Percentiles rank a stretch among this genome's conserved stretches.
These are phyloP conservation scores for Octomys mimax DNA, from an alignment of 2,797 vertebrate genomes.

Conservation along the genomic window DNA sequence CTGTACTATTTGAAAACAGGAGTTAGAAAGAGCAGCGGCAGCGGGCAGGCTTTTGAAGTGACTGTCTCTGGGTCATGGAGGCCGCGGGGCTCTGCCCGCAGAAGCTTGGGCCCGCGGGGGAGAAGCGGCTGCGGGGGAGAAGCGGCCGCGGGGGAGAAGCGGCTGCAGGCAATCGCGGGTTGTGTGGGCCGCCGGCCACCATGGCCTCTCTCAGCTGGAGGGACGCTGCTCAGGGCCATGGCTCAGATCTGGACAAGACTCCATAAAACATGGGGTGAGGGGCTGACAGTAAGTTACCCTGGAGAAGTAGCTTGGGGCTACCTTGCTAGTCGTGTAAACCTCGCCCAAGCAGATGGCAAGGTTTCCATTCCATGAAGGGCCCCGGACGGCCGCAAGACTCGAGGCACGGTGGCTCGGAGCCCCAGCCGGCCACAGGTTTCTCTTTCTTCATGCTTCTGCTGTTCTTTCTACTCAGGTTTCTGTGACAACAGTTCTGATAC, in stretches of 20 bases:
- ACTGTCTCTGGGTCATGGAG: no score
- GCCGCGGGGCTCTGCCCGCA: not conserved
- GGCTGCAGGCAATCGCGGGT: not conserved
- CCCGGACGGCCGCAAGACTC: not conserved
- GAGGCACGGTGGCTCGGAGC: not conserved
- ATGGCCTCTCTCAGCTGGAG: not conserved
- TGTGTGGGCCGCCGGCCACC: not conserved
- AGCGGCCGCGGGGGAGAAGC: not conserved
- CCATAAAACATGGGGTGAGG: not conserved
- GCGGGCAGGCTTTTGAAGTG: not conserved
- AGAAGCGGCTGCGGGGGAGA: not conserved
- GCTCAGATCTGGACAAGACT: not conserved
- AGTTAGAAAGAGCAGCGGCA: not conserved
- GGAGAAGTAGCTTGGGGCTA: not conserved
- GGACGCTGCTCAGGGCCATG: not conserved
- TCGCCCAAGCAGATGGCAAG: not conserved
- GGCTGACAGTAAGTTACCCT: not conserved
- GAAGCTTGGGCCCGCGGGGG: not conserved
- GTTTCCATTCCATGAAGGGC: not conserved
- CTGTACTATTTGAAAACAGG: not conserved
- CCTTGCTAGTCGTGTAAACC: not conserved
- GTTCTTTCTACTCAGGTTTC: slow-evolving; percentile 56
- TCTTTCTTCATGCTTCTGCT: slow-evolving; percentile 46
- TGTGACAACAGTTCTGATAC: slow-evolving; percentile 58
- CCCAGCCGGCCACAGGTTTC: not conserved